phyloP scores from a whole-genome alignment of 2,113 vertebrate genomes.

The Stigmatopora argus region DNA sequence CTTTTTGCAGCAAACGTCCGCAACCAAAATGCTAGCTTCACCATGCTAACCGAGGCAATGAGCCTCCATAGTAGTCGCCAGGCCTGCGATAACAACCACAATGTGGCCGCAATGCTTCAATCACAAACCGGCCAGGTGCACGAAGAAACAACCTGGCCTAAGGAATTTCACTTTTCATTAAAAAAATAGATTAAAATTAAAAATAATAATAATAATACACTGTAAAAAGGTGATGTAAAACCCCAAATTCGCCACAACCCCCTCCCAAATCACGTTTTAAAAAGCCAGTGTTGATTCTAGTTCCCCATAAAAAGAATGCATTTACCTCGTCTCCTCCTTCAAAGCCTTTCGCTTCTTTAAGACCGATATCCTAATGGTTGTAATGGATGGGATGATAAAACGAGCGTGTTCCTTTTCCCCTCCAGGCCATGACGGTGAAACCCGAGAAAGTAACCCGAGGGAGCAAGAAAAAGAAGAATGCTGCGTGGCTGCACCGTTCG shows the following conservation, averaged over 20 bases:
- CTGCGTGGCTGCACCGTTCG: slow-evolving; percentile 9
- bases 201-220: too few species aligned
- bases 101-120: neutral
- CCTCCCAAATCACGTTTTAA: neutral
- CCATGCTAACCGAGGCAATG: slow-evolving; percentile 40
- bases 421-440: slow-evolving; percentile 50
- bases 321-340: slow-evolving; percentile 48
- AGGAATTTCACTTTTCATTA: neutral
- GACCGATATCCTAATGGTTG: slow-evolving; percentile 26
- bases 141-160: neutral
- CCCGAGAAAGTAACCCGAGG: slow-evolving; percentile 17
- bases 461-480: slow-evolving; percentile 17
- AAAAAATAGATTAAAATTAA: neutral
- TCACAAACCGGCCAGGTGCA: neutral
- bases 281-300: neutral
- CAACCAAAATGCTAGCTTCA: slow-evolving; percentile 27
- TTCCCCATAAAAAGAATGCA: neutral
- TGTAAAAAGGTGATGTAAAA: neutral
- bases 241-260: neutral
- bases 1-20: neutral
- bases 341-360: slow-evolving; percentile 8
- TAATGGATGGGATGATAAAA: slow-evolving; percentile 27
- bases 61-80: slow-evolving; percentile 37
- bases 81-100: slow-evolving; percentile 35
- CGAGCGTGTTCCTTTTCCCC: slow-evolving; percentile 32